These are phyloP conservation scores for Neosalanx taihuensis DNA, from an alignment of 2,797 vertebrate species.

Conservation along the genomic window DNA sequence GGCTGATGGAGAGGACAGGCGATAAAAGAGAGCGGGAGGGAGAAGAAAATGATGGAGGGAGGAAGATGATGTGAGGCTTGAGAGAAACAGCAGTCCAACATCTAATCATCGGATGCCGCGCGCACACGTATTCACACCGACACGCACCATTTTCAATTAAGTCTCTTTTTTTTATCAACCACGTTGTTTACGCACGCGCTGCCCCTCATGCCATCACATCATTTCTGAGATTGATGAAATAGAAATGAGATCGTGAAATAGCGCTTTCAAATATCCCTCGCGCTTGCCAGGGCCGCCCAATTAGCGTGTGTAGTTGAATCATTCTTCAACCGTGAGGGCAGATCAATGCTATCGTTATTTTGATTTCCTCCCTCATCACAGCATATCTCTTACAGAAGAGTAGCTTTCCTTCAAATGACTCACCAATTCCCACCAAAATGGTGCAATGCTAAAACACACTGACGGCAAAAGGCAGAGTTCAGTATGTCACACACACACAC, in stretches of 20 bases:
- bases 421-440: neutral
- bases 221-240: slow-evolving; percentile 39
- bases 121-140: slow-evolving; percentile 5
- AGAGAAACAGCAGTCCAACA: neutral
- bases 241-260: too few relatives aligned
- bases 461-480: neutral
- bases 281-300: slow-evolving; percentile 54
- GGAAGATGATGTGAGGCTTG: neutral
- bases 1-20: neutral
- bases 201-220: slow-evolving; percentile 17
- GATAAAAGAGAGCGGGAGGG: neutral
- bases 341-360: slow-evolving; percentile 64
- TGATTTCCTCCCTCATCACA: slow-evolving; percentile 53
- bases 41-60: neutral
- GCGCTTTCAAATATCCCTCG: slow-evolving; percentile 39
- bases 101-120: neutral
- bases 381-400: slow-evolving; percentile 3
- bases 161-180: slow-evolving; percentile 8
- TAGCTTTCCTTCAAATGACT: neutral
- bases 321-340: slow-evolving; percentile 49
- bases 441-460: neutral
- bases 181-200: neutral
- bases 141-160: neutral
- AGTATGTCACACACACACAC: slow-evolving; percentile 2
- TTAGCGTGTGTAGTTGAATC: slow-evolving; percentile 59